phyloP scores from a whole-genome alignment of 2,113 vertebrate genomes.

The Xiphophorus hellerii region DNA sequence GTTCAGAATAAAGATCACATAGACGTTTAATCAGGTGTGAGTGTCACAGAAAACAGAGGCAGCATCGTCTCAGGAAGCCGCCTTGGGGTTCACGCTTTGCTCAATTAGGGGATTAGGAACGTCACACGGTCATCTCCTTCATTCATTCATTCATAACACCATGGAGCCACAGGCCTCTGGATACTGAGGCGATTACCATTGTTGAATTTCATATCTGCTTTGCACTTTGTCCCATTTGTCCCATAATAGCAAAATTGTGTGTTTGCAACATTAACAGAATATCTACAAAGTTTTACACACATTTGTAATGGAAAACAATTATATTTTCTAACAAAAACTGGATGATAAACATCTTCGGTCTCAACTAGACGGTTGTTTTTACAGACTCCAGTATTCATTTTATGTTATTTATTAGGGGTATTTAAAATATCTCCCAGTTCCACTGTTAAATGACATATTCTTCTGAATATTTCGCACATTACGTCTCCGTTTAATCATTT shows the following conservation, averaged over 20 bases:
- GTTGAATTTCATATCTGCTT: constrained; percentile 27
- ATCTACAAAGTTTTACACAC: no score
- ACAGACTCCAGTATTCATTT: no score
- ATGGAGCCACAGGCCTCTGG: constrained; percentile 14
- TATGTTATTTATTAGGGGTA: no score
- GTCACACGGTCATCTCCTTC: neutral
- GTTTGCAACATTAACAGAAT: no score
- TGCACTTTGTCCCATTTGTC: neutral
- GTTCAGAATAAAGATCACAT: constrained; percentile 50
- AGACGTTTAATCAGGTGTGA: constrained; percentile 65
- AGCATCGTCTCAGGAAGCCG: constrained; percentile 49
- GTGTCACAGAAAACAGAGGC: constrained; percentile 44
- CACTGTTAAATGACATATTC: no score
- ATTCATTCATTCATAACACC: constrained; percentile 46
- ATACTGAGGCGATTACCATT: constrained; percentile 6
- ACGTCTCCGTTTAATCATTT: no score
- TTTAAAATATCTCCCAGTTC: no score
- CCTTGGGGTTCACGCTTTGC: constrained; percentile 51
- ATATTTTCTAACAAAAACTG: no score
- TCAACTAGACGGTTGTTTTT: no score
- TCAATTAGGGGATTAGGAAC: constrained; percentile 66
- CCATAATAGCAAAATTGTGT: neutral
- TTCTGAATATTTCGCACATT: no score
- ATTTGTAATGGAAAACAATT: no score
- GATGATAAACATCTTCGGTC: no score